Evolutionary conservation across 1,140 invertebrate species (phyloP), one percentile per base, ranked within the genome.

Genomic region (Ptiloglossa arizonensis): DNA sequence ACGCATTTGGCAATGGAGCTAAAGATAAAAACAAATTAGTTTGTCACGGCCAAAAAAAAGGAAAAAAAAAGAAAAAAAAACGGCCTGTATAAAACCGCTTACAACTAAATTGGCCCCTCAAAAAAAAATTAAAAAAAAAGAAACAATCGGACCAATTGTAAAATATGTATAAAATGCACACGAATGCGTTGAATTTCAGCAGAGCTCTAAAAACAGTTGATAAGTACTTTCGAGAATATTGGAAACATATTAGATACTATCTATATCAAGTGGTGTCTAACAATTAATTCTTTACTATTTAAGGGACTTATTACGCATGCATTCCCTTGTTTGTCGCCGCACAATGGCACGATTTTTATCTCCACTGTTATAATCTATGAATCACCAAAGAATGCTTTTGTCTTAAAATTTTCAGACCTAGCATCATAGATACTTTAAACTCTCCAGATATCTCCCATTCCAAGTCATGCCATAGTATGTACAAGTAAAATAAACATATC

Each of bases 171-270:
- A 85, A 85, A 86, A 86, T 50, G 24, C 54, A 54, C 38, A 77
- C 48, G 63, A 78, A 79, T 84, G 79, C 81, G 83, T 89, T 88
- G 89, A 91, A 90, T 88, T 84, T 90, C 87, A 90, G 88, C 87
- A 86, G 90, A 88, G 87, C 66, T 89, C 79, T 91, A 90, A 92
- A 92, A 91, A 91, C 89, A 91, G 89, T 91, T 87, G 87, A 92
- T 92, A 92, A 91, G 91, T 92, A 92, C 91, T 91, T 92, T 91
- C 88, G 87, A 90, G 88, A 90, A 90, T 91, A 90, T 91, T 80
- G 63, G 86, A 91, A 91, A 92, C 89, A 88, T 87, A 88, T 90
- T 89, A 91, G 89, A 91, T 90, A 89, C 90, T 88, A 90, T 86
- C 85, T 90, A 90, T 89, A 87, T 86, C 82, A 89, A 85, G 87